phyloP scores from a whole-genome alignment of 2,888 invertebrate species.

The Conomelus anceps region DNA sequence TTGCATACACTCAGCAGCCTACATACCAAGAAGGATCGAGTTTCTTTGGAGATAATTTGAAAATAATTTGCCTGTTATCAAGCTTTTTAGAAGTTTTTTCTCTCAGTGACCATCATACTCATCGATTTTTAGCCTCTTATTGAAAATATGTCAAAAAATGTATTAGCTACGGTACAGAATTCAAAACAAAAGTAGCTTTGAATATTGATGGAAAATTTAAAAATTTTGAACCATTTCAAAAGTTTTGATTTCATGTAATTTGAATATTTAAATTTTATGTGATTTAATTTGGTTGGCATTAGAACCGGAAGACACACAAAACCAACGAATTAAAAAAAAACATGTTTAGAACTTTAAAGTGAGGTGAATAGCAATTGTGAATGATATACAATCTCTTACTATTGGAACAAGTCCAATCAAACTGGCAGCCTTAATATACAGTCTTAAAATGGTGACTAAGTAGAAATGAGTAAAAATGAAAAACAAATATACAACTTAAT shows the following conservation, averaged over 20 bases:
- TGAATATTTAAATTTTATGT: neutral
- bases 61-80: too few relatives aligned
- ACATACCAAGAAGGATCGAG: too few relatives aligned
- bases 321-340: neutral
- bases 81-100: too few relatives aligned
- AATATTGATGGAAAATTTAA: too few relatives aligned
- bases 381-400: neutral
- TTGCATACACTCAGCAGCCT: too few relatives aligned
- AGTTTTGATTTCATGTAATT: neutral
- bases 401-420: neutral
- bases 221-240: too few relatives aligned
- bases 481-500: neutral
- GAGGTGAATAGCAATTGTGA: neutral
- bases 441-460: neutral
- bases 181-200: too few relatives aligned
- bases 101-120: too few relatives aligned
- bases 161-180: too few relatives aligned
- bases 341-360: neutral
- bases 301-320: neutral
- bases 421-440: neutral
- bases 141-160: too few relatives aligned
- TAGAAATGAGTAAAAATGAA: neutral
- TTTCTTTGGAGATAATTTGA: too few relatives aligned
- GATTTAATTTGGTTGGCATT: neutral
- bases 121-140: too few relatives aligned